Conservation (phyloP, 2,113 vertebrate species). For the Hemiscyllium ocellatum region DNA sequence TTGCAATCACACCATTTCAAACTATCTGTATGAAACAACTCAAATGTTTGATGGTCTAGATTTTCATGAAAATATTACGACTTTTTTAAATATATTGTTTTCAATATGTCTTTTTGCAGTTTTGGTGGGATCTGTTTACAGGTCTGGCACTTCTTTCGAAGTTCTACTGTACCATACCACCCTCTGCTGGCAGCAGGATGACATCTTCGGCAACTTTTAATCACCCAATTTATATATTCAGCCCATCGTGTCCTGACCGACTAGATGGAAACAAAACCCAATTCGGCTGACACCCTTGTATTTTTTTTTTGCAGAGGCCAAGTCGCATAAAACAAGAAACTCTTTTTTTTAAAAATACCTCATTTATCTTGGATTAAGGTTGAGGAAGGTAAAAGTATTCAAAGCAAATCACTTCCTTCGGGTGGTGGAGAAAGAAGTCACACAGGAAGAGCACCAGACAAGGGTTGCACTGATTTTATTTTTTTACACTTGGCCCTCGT, state of each 20-base stretch:
- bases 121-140: neutral
- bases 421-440: neutral
- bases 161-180: no score
- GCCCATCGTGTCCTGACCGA: neutral
- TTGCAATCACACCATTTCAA: neutral
- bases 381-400: neutral
- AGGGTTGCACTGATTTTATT: neutral
- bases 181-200: neutral
- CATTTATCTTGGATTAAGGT: neutral
- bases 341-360: neutral
- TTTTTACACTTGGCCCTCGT: neutral
- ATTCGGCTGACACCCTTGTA: neutral
- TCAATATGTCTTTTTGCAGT: no score
- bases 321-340: no score
- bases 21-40: neutral
- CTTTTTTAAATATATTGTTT: neutral
- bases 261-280: no score
- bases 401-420: no score
- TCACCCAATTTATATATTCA: neutral
- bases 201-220: neutral
- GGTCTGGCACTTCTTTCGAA: no score
- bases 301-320: no score
- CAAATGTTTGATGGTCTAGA: neutral
- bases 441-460: neutral
- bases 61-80: neutral